phyloP scores from a whole-genome alignment of 2,888 invertebrate species.

The Tigriopus californicus region DNA sequence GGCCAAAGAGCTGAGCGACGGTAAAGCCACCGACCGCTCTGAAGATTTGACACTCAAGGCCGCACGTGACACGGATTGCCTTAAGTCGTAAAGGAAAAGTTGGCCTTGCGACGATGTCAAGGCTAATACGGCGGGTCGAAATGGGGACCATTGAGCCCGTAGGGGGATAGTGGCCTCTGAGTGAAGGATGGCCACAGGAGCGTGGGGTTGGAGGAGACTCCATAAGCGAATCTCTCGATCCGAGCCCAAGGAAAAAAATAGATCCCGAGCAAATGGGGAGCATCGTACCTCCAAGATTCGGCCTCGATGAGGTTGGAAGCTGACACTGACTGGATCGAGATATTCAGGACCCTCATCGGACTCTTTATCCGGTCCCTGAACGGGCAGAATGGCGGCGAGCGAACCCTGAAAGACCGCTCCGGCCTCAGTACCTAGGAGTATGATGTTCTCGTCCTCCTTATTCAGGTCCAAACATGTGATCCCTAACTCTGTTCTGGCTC shows the following conservation, averaged over 20 bases:
- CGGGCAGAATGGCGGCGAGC: neutral
- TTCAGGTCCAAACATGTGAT: neutral
- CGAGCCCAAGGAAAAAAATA: slow-evolving; percentile 9
- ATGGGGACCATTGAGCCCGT: neutral
- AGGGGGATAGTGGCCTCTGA: neutral
- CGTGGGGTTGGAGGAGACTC: neutral
- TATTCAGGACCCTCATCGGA: neutral
- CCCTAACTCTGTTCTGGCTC: slow-evolving; percentile 1
- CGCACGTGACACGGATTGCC: neutral
- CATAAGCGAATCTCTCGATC: slow-evolving; percentile 3
- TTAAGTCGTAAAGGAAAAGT: neutral
- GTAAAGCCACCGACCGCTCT: neutral
- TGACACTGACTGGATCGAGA: neutral
- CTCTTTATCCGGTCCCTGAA: neutral
- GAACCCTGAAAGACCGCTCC: neutral
- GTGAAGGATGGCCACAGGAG: neutral
- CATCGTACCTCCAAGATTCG: neutral
- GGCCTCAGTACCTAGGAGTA: slow-evolving; percentile 4
- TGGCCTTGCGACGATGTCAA: neutral
- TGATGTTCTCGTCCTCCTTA: neutral
- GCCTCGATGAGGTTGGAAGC: neutral
- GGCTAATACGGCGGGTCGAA: neutral
- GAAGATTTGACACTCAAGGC: neutral
- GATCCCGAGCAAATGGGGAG: slow-evolving; percentile 1
- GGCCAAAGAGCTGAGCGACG: neutral